Evolutionary conservation across 2,888 invertebrate species (phyloP).

Genomic region (Spialia ferax): DNA sequence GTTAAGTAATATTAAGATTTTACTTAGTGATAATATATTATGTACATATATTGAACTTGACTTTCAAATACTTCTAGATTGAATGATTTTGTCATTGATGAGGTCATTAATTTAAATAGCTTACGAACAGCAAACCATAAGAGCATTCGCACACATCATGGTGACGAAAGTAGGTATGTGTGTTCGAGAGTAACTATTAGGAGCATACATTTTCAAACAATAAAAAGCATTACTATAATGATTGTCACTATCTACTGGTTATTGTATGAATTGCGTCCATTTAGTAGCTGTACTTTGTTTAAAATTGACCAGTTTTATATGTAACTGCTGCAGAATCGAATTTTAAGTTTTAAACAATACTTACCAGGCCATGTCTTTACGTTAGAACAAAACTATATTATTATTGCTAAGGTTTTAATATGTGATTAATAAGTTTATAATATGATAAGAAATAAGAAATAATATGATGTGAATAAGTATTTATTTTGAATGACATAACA

Average conservation of each 20-base stretch:
- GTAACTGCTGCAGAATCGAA: not conserved
- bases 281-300: constrained; percentile 5
- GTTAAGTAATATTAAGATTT: not conserved
- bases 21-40: not conserved
- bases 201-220: too few species aligned
- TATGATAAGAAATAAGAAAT: not conserved
- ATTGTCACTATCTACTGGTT: not conserved
- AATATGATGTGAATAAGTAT: constrained; percentile 1
- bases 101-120: not conserved
- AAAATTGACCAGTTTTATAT: constrained; percentile 1
- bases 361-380: constrained; percentile 4
- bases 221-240: too few species aligned
- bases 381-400: not conserved
- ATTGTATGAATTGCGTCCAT: constrained; percentile 14
- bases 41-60: not conserved
- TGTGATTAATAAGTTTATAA: constrained; percentile 12
- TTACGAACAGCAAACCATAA: not conserved
- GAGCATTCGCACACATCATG: too few species aligned
- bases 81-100: not conserved
- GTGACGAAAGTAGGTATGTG: too few species aligned
- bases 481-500: constrained; percentile 1
- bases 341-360: not conserved
- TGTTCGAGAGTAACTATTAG: too few species aligned
- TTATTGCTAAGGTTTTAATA: constrained; percentile 17
- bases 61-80: not conserved